These are phyloP conservation scores for Ormyrus rosae DNA, from an alignment of 2,888 invertebrate genomes.

Conservation along the genomic window DNA sequence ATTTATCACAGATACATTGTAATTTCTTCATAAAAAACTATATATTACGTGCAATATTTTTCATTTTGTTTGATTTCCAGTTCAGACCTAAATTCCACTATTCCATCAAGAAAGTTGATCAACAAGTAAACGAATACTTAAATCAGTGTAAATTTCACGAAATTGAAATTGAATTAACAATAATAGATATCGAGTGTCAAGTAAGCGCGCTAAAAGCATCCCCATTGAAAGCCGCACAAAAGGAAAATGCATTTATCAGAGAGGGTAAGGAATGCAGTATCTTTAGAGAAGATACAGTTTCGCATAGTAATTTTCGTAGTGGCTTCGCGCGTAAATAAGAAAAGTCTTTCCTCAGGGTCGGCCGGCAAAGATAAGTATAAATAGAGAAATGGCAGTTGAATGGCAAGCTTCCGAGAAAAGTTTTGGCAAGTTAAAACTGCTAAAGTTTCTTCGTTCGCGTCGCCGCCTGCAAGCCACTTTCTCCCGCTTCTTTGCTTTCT, in stretches of 20 bases:
- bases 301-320: slow-evolving; percentile 24
- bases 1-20: no score
- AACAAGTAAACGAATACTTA: no score
- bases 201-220: no score
- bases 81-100: no score
- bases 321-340: slow-evolving; percentile 30
- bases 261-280: neutral
- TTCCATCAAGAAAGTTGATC: no score
- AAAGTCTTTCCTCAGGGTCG: slow-evolving; percentile 32
- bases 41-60: no score
- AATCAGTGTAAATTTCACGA: no score
- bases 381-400: slow-evolving; percentile 49
- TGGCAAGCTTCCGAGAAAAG: slow-evolving; percentile 41
- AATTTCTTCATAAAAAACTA: no score
- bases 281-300: slow-evolving; percentile 4
- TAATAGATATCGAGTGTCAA: no score
- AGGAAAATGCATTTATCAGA: neutral
- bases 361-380: slow-evolving; percentile 51
- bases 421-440: slow-evolving; percentile 50
- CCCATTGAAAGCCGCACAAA: no score
- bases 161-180: no score
- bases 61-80: no score
- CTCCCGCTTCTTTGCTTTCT: neutral
- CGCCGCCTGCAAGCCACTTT: neutral
- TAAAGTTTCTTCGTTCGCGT: slow-evolving; percentile 39